Base-by-base conservation (phyloP, 2,113 vertebrate genomes). In the Hiodon alosoides region DNA sequence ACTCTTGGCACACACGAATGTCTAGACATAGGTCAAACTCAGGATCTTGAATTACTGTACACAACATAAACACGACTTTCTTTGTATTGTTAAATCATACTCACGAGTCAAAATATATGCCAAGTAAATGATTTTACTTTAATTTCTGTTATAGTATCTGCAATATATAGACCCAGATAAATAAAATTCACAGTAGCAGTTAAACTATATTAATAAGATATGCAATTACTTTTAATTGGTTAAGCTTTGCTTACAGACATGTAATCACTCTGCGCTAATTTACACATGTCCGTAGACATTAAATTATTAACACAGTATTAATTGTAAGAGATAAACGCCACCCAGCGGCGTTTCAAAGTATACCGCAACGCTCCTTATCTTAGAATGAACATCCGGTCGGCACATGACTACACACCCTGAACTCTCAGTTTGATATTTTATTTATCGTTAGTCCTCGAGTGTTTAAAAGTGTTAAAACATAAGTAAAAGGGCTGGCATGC, bases 271-370 rank as follows among this genome's bases (percentile, higher is more conserved):
- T 31, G 31, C 31, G 17, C 70, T 60, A n/a, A 70, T 70, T 62
- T 61, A 7, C 47, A 10, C 51, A 61, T 53, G 16, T 57, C 67
- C 7, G 13, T 51, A 47, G 7, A 17, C 52, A 58, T 46, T 59
- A 57, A 54, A 70, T 70, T 31, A n/a, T 48, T 48, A 14, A 54
- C 4, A 48, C 16, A 60, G 16, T 11, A 16, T 71, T 76, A 71
- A 65, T 71, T 51, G 59, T 76, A 76, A 76, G 75, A 31, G 59
- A 76, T 51, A 71, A 48, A 71, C 61, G 68, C 75, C 75, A 71
- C 75, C 75, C 52, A 76, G 75, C 69, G 75, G 60, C 31, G 6
- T 31, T 59, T 4, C 10, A 57, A 52, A 61, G 53, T 51, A 48
- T 47, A 16, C n/a, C 8, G 31, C 13, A 47, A 66, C 3, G 31